These are phyloP conservation scores for Bos javanicus DNA, from an alignment of 2,113 vertebrate genomes.

Conservation along the genomic window DNA sequence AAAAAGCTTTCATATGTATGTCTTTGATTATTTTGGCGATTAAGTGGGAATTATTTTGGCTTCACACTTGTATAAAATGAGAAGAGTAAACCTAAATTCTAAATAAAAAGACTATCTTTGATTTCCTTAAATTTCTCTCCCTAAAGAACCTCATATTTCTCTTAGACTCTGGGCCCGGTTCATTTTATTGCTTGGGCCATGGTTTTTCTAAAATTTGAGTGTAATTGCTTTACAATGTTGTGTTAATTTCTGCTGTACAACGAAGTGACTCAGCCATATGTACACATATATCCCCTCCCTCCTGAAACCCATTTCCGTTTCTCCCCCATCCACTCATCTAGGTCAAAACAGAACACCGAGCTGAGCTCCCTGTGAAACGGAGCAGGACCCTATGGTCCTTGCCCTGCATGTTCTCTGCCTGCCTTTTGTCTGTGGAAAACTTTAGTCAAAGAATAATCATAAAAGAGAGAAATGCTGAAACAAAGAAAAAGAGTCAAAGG, in stretches of 20 bases:
- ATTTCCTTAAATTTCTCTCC: not conserved
- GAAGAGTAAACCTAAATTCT: not conserved
- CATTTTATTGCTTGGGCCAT: not conserved
- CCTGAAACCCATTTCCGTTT: not conserved
- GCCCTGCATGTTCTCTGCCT: not conserved
- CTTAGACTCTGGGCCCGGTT: not conserved
- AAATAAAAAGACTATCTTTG: not conserved
- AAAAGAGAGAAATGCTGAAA: not conserved
- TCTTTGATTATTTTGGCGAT: not conserved
- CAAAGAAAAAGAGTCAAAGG: not conserved
- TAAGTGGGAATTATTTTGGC: not conserved
- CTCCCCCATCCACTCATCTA: not conserved
- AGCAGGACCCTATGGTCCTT: not conserved
- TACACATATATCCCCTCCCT: not conserved
- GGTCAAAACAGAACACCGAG: not conserved
- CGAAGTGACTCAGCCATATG: not conserved
- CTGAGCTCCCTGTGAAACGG: not conserved
- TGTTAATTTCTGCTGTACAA: not conserved
- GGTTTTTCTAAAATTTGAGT: not conserved
- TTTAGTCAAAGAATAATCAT: not conserved
- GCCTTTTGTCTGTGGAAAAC: not conserved
- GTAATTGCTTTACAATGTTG: not conserved
- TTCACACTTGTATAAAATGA: not conserved
- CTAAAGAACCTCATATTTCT: not conserved
- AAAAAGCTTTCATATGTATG: not conserved